Conservation (phyloP, 2,113 vertebrate species). For the Mesembrinibis cayennensis region DNA sequence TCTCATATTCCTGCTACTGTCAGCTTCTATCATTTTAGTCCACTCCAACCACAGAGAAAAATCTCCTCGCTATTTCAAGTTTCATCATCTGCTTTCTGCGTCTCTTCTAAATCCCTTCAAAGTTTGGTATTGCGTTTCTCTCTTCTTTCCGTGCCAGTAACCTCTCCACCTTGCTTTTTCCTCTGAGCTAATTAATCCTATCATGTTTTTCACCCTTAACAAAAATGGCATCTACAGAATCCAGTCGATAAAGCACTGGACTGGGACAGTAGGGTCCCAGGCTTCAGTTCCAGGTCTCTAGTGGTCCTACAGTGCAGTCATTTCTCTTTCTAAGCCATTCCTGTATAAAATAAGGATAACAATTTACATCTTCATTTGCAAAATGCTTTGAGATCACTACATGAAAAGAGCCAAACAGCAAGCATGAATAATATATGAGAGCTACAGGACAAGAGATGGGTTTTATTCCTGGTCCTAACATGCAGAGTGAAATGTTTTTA, state of each 20-base stretch:
- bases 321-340: not conserved
- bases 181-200: not conserved
- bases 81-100: not conserved
- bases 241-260: not conserved
- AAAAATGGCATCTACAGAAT: not conserved
- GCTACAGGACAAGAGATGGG: not conserved
- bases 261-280: not conserved
- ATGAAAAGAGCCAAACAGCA: constrained; percentile 23
- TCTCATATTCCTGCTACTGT: fast-evolving
- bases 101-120: not conserved
- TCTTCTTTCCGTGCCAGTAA: not conserved
- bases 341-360: not conserved
- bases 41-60: not conserved
- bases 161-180: not conserved
- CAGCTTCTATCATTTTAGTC: not conserved
- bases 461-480: not conserved
- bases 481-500: not conserved
- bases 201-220: not conserved
- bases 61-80: too few relatives aligned
- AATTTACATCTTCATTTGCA: constrained; percentile 28
- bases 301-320: not conserved
- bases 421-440: constrained; percentile 20
- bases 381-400: not conserved
- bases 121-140: not conserved
- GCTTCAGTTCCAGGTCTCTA: not conserved